phyloP scores from a whole-genome alignment of 2,113 vertebrate genomes.

The Marcusenius ussheri region DNA sequence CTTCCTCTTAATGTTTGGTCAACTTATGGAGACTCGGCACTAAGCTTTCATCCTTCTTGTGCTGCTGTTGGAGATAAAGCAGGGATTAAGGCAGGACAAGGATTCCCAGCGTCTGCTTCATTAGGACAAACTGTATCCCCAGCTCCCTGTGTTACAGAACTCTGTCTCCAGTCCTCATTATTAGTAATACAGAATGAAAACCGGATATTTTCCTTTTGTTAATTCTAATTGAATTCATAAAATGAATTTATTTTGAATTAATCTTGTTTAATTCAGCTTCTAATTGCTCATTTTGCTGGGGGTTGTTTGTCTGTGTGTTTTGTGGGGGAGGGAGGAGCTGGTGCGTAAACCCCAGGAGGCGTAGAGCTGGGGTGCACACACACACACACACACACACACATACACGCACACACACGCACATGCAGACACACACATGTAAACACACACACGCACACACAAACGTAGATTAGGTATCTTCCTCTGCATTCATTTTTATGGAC shows the following conservation, averaged over 20 bases:
- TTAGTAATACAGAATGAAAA: background rate
- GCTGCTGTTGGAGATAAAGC: background rate
- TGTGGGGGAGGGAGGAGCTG: background rate
- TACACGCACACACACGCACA: too few species aligned
- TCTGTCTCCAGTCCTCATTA: background rate
- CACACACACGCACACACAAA: background rate
- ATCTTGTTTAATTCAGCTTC: background rate
- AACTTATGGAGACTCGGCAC: background rate
- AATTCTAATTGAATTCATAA: background rate
- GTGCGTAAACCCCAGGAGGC: background rate
- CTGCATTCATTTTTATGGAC: background rate
- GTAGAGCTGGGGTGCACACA: background rate
- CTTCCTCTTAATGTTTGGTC: background rate
- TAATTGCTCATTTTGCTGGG: background rate
- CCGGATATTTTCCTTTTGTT: background rate
- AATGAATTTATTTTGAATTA: background rate
- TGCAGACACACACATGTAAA: too few species aligned
- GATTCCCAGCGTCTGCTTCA: background rate
- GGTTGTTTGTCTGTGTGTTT: background rate
- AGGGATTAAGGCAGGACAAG: background rate
- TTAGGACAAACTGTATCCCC: background rate
- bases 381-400: too few species aligned
- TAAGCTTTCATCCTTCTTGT: background rate
- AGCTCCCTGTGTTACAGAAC: background rate
- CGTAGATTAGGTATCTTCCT: background rate